Evolutionary conservation across 2,113 vertebrate genomes (phyloP), one percentile per base, ranked within the genome.

Genomic region (Melospiza georgiana): DNA sequence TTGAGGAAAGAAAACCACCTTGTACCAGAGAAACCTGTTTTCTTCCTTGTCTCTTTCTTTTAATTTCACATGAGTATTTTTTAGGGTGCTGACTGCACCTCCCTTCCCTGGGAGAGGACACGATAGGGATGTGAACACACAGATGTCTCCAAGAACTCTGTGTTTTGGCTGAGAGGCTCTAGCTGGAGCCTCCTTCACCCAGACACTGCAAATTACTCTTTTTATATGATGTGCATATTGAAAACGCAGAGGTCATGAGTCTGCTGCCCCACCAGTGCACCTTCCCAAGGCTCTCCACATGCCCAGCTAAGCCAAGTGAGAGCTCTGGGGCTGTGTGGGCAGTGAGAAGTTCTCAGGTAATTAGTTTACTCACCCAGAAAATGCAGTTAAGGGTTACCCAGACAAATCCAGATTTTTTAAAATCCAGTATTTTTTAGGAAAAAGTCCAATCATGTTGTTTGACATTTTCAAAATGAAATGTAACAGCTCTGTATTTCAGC

Each of bases 401-500:
- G 59, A 71, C 5, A 76, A 51, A 46, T 74, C 13, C 59, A 86
- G 43, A 85, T 58, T 5, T 62, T 39, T 37, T 30, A 85, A 46
- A 21, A 57, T 19, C 6, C 15, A 73, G 17, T 44, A 35, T 62
- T 78, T 90, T 80, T 87, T 48, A 61, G 46, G 52, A 52, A 81
- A 39, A 84, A 79, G 28, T 65, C 69, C 52, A 76, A 66, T 87
- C 51, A 84, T 24, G 75, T 82, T 84, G 48, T 81, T 89, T 94
- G 81, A 75, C 86, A 87, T 89, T 82, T 87, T 76, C 69, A 72
- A 89, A 92, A 93, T 80, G 20, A 89, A 94, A 68, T 55, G 48
- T 72, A 94, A 84, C 77, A 91, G 83, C 52, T 89, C 93, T 31
- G 6, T 89, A 80, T 89, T 92, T 94, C 87, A 86, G 48, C 58